Evolutionary conservation across 2,888 invertebrate species (phyloP).

Genomic region (Cephus rjabovi): DNA sequence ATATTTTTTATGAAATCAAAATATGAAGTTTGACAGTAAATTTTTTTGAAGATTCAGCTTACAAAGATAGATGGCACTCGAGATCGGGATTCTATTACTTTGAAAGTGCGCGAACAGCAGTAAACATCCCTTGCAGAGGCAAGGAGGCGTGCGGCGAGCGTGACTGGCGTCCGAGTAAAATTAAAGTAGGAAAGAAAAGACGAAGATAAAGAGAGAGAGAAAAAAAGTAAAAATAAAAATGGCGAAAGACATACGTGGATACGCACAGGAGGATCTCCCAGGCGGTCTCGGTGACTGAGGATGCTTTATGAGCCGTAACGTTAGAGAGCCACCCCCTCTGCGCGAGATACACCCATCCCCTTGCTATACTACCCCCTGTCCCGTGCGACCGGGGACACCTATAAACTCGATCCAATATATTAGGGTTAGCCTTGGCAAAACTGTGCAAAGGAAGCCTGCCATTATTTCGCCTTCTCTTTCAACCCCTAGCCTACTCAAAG

Average conservation of each 20-base stretch:
- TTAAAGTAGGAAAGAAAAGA: too few relatives aligned
- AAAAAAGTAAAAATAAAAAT: too few relatives aligned
- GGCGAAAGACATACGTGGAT: constrained; percentile 27
- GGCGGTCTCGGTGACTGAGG: constrained; percentile 51
- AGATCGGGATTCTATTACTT: constrained; percentile 43
- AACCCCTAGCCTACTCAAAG: too few relatives aligned
- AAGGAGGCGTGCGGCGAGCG: constrained; percentile 38
- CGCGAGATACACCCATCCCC: constrained; percentile 6
- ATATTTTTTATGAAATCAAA: not conserved
- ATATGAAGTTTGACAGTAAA: too few relatives aligned
- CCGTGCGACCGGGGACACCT: constrained; percentile 18
- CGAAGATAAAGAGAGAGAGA: too few relatives aligned
- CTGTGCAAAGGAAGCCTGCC: too few relatives aligned
- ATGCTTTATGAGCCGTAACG: constrained; percentile 63
- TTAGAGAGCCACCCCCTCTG: constrained; percentile 16
- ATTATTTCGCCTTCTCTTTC: too few relatives aligned
- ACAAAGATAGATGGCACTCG: not conserved
- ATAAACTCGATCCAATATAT: constrained; percentile 56
- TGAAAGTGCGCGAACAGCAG: constrained; percentile 38
- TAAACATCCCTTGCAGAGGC: constrained; percentile 37
- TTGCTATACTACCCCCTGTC: constrained; percentile 30
- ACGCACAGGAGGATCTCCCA: constrained; percentile 28
- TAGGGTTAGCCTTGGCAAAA: constrained; percentile 44
- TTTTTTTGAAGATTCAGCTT: too few relatives aligned
- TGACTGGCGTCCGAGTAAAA: constrained; percentile 17